These are phyloP conservation scores for Seira sanloemensis DNA, from an alignment of 2,888 invertebrate species.

Conservation along the genomic window DNA sequence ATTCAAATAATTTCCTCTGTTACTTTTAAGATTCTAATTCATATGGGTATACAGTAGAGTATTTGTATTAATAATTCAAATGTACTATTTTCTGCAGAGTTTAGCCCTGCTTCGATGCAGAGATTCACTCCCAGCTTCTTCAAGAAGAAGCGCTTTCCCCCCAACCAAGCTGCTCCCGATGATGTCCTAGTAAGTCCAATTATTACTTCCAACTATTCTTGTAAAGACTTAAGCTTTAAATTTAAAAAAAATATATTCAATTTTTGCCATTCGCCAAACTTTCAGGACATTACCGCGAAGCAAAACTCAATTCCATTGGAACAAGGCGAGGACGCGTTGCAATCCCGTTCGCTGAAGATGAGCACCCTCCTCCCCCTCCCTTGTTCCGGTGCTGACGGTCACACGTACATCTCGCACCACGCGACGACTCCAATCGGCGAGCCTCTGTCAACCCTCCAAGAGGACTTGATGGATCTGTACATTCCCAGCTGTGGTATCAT, in stretches of 20 bases:
- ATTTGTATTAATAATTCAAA: background rate
- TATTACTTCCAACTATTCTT: background rate
- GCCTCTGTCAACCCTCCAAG: background rate
- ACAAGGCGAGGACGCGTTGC: background rate
- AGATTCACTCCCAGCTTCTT: slow-evolving; percentile 68
- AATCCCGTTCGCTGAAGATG: slow-evolving; percentile 43
- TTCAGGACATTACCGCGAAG: background rate
- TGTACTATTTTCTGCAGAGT: slow-evolving; percentile 33
- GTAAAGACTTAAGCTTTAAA: background rate
- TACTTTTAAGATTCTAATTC: background rate
- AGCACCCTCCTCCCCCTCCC: background rate
- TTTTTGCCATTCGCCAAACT: background rate
- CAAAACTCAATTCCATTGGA: background rate
- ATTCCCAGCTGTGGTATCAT: slow-evolving; percentile 83
- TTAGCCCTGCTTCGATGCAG: slow-evolving; percentile 57
- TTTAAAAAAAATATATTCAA: background rate
- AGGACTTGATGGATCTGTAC: slow-evolving; percentile 74
- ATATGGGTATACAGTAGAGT: background rate
- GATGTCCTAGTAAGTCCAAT: slow-evolving; percentile 13
- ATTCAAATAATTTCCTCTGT: background rate
- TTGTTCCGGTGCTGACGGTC: background rate
- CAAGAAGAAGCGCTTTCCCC: slow-evolving; percentile 37
- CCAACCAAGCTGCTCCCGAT: slow-evolving; percentile 29
- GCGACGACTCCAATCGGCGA: slow-evolving; percentile 62
- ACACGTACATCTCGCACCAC: slow-evolving; percentile 8